Base-by-base conservation (phyloP, 2,797 vertebrate genomes). In the Micromesistius poutassou region DNA sequence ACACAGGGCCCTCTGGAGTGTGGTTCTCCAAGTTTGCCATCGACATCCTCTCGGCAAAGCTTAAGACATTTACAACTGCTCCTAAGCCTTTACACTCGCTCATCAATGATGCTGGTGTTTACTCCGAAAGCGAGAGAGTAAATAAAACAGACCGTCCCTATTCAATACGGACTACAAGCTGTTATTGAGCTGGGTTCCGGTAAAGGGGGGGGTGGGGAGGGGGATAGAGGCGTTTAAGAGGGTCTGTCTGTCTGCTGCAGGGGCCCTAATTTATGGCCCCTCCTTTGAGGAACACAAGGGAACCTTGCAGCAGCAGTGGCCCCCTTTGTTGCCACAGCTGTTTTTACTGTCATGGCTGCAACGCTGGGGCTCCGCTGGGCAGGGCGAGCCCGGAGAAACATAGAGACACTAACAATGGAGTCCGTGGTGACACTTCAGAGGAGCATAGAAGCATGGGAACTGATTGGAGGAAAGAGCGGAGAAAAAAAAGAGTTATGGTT, bases 271-370 rank as follows among this genome's bases (percentile, higher is more conserved):
- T 93, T 93, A 93, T 73, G 74, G 76, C 83, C 76, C 35, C 9
- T 36, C 79, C 84, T 85, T 93, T 90, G 90, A 83, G 91, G 92
- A 93, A 89, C 89, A 87, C 78, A 40, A 79, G 87, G 83, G 89
- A 91, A 89, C 46, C 84, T 84, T 74, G 82, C 86, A 84, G 80
- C 81, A 40, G 85, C 80, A 87, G 88, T 90, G 88, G 90, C 88
- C 77, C 83, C 78, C 83, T 85, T 89, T 91, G 89, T 87, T 81
- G 80, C 73, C 89, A 91, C 94, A 94, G 93, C 92, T 94, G 93
- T 86, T 93, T 93, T 91, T 88, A 92, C 88, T 88, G 92, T 93
- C 92, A 93, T 77, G 84, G 90, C 89, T 22, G 31, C 93, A 92
- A 92, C 92, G 8, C n/a, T 25, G 22, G 55, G 55, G 86, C 80